Percentiles rank a stretch among this genome's conserved stretches.
Evolutionary conservation across 2,113 vertebrate species (phyloP).

Genomic region (Vulpes lagopus): DNA sequence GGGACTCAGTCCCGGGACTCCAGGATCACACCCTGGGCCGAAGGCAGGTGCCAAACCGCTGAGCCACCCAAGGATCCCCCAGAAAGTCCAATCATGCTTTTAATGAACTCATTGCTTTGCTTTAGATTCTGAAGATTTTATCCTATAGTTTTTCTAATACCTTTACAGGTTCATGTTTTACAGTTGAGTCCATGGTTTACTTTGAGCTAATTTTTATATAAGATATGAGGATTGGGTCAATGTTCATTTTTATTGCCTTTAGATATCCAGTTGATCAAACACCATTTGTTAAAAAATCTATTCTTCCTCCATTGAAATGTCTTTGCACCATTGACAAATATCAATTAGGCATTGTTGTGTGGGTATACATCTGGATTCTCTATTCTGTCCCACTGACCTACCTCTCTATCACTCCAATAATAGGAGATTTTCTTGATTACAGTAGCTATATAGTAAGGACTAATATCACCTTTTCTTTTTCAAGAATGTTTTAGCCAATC

Average conservation of each 20-base stretch:
- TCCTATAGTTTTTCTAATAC: background rate
- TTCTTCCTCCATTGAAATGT: background rate
- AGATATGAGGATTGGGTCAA: background rate
- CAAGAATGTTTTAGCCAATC: background rate
- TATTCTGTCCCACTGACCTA: background rate
- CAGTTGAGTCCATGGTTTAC: background rate
- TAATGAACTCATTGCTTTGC: background rate
- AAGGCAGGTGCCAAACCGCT: too few species aligned
- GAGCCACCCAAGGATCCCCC: too few species aligned
- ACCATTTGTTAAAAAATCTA: background rate
- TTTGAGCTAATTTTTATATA: constrained; percentile 38
- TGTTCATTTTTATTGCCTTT: background rate
- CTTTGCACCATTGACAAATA: background rate
- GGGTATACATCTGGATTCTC: background rate
- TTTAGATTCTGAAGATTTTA: background rate
- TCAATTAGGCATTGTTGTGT: background rate
- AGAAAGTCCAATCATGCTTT: background rate
- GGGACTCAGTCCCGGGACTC: too few species aligned
- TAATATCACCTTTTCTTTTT: background rate
- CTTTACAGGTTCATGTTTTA: background rate
- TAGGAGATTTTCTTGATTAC: background rate
- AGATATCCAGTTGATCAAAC: background rate
- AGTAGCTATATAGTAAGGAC: background rate
- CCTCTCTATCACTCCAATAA: background rate
- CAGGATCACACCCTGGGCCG: too few species aligned